A percentile compares a stretch with the other conserved stretches of the same genome.
phyloP scores from a whole-genome alignment of 2,888 invertebrate species.

The Microdon myrmicae region DNA sequence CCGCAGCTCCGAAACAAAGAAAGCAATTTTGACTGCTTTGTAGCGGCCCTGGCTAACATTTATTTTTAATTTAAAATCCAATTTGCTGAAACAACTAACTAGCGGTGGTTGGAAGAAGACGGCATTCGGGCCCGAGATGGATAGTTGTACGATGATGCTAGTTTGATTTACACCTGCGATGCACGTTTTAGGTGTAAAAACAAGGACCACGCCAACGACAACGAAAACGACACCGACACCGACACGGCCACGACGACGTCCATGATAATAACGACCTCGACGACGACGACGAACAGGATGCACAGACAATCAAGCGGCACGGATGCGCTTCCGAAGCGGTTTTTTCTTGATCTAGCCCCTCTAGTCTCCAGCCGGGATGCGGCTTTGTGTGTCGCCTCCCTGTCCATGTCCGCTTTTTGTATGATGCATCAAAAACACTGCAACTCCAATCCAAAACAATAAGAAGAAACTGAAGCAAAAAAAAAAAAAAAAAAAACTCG shows the following conservation, averaged over 20 bases:
- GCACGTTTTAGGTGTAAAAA: conserved; percentile 44
- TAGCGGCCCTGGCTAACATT: conserved; percentile 54
- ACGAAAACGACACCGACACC: conserved; percentile 22
- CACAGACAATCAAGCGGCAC: conserved; percentile 13
- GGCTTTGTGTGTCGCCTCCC: too few species aligned
- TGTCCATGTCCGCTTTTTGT: too few species aligned
- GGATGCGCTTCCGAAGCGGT: conserved; percentile 13
- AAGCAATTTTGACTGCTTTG: conserved; percentile 55
- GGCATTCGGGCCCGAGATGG: too few species aligned
- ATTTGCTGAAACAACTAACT: conserved; percentile 55
- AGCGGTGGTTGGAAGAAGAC: conserved; percentile 27
- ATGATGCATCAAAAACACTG: conserved; percentile 1
- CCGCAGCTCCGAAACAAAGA: conserved; percentile 53
- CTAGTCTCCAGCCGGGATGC: too few species aligned
- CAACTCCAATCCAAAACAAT: too few species aligned
- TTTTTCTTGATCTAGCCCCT: conserved; percentile 24
- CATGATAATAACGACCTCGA: neutral
- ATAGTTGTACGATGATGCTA: conserved; percentile 42
- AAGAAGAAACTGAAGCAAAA: too few species aligned
- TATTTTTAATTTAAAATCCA: conserved; percentile 56
- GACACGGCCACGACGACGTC: neutral
- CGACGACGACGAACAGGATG: conserved; percentile 28
- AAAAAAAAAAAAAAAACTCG: conserved; percentile 1
- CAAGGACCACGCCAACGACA: conserved; percentile 43
- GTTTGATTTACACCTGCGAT: conserved; percentile 53